Base-by-base conservation (phyloP, 2,113 vertebrate species). In the Cepphus grylle region DNA sequence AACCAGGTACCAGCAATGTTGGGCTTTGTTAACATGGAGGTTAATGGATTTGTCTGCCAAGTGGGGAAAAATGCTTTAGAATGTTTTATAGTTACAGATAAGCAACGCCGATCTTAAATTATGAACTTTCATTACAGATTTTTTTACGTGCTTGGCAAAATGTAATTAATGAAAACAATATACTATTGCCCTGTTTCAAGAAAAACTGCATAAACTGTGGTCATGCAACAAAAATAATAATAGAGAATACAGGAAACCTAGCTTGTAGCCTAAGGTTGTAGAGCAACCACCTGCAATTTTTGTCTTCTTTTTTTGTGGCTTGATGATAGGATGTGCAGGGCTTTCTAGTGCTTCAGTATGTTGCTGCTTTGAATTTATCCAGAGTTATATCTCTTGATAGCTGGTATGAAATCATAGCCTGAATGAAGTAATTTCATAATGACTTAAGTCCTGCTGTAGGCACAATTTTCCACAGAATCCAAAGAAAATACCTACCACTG, bases 1-100 rank as follows among this genome's bases (percentile, higher is more conserved):
- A 99, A 96, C 99, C 98, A 99, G 99, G 99, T 99, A 98, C 72
- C 85, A 34, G 76, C 88, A 43, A 2, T 61, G 15, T 27, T 38
- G 55, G 62, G 53, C 43, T 86, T 56, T 81, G 55, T 69, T 86
- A 25, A 88, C 0, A 0, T 47, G 53, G 47, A 38, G 43, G 47
- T 80, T 63, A 43, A 56, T 42, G 81, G 56, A 29, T 88, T 92
- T 93, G 36, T 84, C 72, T 91, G 69, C 70, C 23, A 23, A 73
- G 81, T 18, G 67, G 47, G 53, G 53, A 81, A 77, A 65, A 91
- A 56, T 42, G 61, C 36, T 90, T 88, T 59, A 32, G 43, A 96
- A 43, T 88, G 52, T 40, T 50, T 43, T 90, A 18, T 81, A 55
- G 61, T 78, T 82, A 62, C 13, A 78, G 43, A 67, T 70, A 40